These are phyloP conservation scores for Crotalus helleri DNA, from an alignment of 2,113 vertebrate species.

Conservation along the genomic window DNA sequence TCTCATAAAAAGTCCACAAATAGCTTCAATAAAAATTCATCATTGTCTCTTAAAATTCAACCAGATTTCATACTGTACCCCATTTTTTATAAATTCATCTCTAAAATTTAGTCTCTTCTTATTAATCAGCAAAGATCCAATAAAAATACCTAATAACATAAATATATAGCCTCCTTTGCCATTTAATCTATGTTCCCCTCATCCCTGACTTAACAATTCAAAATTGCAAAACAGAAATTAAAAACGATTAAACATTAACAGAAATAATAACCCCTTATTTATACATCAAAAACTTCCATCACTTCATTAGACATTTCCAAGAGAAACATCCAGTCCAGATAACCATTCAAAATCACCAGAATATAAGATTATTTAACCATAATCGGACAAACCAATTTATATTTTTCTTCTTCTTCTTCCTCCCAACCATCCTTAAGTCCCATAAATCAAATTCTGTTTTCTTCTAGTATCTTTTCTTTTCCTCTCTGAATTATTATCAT, in stretches of 20 bases:
- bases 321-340: background rate
- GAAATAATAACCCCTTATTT: background rate
- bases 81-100: background rate
- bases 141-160: background rate
- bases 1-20: background rate
- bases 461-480: background rate
- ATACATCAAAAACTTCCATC: background rate
- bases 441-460: background rate
- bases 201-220: background rate
- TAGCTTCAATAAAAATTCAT: background rate
- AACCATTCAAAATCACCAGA: background rate
- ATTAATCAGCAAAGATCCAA: background rate
- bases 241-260: background rate
- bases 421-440: background rate
- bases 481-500: background rate
- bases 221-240: background rate
- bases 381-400: background rate
- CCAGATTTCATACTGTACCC: background rate
- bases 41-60: background rate
- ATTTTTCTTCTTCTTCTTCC: background rate
- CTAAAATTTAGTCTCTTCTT: background rate
- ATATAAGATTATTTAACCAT: background rate
- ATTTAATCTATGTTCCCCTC: background rate
- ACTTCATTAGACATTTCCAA: background rate
- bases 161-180: background rate